A percentile compares a stretch with the other conserved stretches of the same genome.
These are phyloP conservation scores for Ophion ellenae DNA, from an alignment of 2,888 invertebrate species.

Conservation along the genomic window DNA sequence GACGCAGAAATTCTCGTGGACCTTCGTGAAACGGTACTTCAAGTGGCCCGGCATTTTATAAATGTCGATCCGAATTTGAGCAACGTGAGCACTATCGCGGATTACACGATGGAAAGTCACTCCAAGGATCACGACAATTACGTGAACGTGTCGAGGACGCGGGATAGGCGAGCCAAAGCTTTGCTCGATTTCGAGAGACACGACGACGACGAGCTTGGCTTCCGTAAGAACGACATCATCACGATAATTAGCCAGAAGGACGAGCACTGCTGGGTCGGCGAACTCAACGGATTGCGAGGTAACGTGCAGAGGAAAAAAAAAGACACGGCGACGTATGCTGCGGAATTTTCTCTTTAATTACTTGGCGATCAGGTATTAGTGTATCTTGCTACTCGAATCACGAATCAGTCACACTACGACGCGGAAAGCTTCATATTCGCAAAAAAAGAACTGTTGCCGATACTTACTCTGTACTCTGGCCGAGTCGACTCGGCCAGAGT, in stretches of 20 bases:
- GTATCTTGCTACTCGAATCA: too few relatives aligned
- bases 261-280: slow-evolving; percentile 99
- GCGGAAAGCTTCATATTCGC: too few relatives aligned
- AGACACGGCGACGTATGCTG: not conserved
- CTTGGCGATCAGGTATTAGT: too few relatives aligned
- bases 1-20: slow-evolving; percentile 95
- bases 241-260: slow-evolving; percentile 98
- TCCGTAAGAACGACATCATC: slow-evolving; percentile 99
- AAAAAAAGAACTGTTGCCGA: too few relatives aligned
- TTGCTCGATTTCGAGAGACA: slow-evolving; percentile 98
- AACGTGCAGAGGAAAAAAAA: slow-evolving; percentile 41
- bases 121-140: slow-evolving; percentile 97
- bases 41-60: slow-evolving; percentile 96
- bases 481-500: too few relatives aligned
- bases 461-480: too few relatives aligned
- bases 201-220: slow-evolving; percentile 99
- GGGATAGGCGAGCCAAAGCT: slow-evolving; percentile 96
- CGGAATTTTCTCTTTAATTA: too few relatives aligned
- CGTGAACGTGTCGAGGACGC: slow-evolving; percentile 94
- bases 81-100: slow-evolving; percentile 93
- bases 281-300: slow-evolving; percentile 95
- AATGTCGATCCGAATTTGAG: slow-evolving; percentile 95
- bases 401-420: too few relatives aligned
- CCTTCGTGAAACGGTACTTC: slow-evolving; percentile 96
- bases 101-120: slow-evolving; percentile 98